Base-by-base conservation (phyloP, 2,888 invertebrate genomes). In the Aphodius sticticus region DNA sequence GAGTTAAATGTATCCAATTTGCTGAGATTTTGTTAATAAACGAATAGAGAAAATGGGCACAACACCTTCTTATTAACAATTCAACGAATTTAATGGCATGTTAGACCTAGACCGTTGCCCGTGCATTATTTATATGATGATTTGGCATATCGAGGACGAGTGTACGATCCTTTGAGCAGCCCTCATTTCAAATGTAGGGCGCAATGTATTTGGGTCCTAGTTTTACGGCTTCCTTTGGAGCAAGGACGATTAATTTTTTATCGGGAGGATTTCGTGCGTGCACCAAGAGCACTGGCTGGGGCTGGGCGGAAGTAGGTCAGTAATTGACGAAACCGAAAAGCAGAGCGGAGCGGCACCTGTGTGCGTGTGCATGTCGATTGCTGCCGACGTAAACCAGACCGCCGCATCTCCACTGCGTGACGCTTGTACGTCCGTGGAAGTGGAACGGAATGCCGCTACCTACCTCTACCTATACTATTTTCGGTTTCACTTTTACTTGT, bases 261-360 rank as follows among this genome's bases (percentile, higher is more conserved):
- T 53, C 53, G 53, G 53, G 53, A 9, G 53, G 7, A 9, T 53
- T 1, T 53, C 53, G 53, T 53, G 53, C 53, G 53, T 53, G 53
- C 53, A 53, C 26, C 26, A 26, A 26, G 26, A 26, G 53, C 53
- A 53, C 7, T 53, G 3, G 53, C 9, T 53, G 7, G 26, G 53
- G 12, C 53, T 53, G 53, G 12, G 9, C 9, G 53, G 53, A 53
- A 53, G 53, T 53, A 53, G 53, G 53, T 53, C 53, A 53, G 53
- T 53, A 53, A 53, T 53, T 53, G 53, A 53, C 53, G 53, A 53
- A 53, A 53, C 53, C 53, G 53, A 53, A 53, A 53, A 53, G 53
- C 53, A 53, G 53, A 53, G 9, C 53, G 53, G 9, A 3, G 53
- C 53, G 53, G 53, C 53, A 53, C 12, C 7, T 53, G 53, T 1